Conservation (phyloP, 2,113 vertebrate species). For the Maccullochella peelii region DNA sequence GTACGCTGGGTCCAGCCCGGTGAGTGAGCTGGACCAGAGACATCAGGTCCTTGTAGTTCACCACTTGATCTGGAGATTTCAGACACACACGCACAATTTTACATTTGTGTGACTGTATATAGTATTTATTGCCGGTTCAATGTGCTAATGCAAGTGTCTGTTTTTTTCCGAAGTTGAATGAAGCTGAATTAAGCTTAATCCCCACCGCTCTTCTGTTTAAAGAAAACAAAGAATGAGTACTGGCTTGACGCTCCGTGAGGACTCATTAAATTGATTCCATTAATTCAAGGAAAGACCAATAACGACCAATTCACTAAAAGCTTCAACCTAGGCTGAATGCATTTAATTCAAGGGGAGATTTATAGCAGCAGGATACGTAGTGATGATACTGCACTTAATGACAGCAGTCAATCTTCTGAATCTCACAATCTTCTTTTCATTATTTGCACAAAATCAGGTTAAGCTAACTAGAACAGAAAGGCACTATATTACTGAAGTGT, state of each 20-base stretch:
- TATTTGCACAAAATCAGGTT: not conserved
- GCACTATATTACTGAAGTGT: no score
- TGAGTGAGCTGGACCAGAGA: conserved; percentile 93
- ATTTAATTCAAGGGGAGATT: not conserved
- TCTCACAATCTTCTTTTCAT: not conserved
- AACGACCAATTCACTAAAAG: not conserved
- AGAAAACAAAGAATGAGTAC: not conserved
- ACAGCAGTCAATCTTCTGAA: not conserved
- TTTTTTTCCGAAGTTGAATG: no score
- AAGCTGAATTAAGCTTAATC: not conserved
- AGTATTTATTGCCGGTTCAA: not conserved
- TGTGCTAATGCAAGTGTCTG: not conserved
- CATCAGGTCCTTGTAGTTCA: conserved; percentile 96
- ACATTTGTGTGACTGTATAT: not conserved
- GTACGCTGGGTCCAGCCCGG: conserved; percentile 87
- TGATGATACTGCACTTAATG: not conserved
- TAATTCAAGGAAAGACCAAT: not conserved
- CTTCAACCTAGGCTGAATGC: not conserved
- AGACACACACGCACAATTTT: not conserved
- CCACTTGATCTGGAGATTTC: conserved; percentile 85
- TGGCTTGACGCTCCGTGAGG: not conserved
- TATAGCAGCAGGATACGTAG: not conserved
- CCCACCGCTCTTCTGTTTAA: not conserved
- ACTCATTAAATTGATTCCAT: conserved; percentile 14
- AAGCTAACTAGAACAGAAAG: not conserved